Evolutionary conservation across 2,888 invertebrate genomes (phyloP), one percentile per base, ranked within the genome.

Genomic region (Phalera bucephala): DNA sequence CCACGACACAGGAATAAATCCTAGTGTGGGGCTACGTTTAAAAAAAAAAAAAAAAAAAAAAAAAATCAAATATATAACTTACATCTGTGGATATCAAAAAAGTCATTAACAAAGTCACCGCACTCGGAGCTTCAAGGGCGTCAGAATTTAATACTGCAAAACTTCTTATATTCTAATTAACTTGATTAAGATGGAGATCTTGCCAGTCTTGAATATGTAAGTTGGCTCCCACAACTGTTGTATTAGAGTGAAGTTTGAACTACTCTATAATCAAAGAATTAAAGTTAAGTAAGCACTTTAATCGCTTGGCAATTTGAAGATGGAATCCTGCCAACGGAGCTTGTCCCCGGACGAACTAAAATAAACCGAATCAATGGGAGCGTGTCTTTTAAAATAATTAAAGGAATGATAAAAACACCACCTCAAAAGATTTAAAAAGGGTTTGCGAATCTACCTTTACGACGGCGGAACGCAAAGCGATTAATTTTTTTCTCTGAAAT

Each of bases 191-290:
- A 51, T 45, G 42, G 37, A 37, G 46, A 45, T 42, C 40, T 45
- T 19, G 31, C 30, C 14, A 14, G 27, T 14, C 14, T 33, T 13
- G 46, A 57, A 38, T 39, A 45, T 49, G 57, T 49, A 40, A 52
- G 44, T 43, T 33, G 38, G 49, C 57, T 52, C 49, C 47, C 53
- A 44, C 40, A 43, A 60, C 36, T 36, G 38, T 39, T 57, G 43
- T 52, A 52, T 50, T 39, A 38, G 34, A 43, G 41, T 32, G 35
- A 57, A 61, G 46, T 61, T 50, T 47, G 33, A 29, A 43, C 43
- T 46, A 37, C 45, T 57, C 44, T 57, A 50, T 57, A 47, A 61
- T 58, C 44, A 57, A 61, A 57, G 50, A 58, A 58, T 57, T 53
- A 50, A 57, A 58, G 41, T 58, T 50, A 44, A 52, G 43, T 49